These are phyloP conservation scores for Epizoanthus illoricatus DNA, from an alignment of 92 coral and sea anemone genomes.

Conservation along the genomic window DNA sequence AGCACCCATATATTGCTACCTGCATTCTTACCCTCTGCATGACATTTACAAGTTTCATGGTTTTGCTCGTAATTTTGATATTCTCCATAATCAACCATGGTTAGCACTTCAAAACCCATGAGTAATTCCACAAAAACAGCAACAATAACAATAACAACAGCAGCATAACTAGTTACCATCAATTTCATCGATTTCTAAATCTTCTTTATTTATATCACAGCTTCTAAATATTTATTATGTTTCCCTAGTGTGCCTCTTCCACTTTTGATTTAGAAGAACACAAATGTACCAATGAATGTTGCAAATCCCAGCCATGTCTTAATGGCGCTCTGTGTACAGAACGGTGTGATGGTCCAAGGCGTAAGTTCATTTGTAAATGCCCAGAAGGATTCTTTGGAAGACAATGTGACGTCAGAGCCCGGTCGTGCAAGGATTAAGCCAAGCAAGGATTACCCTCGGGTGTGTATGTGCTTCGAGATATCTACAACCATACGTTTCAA, in stretches of 20 bases:
- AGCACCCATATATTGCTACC: too few relatives aligned
- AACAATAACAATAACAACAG: too few relatives aligned
- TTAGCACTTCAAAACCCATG: too few relatives aligned
- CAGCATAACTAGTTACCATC: background rate
- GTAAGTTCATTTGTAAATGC: background rate
- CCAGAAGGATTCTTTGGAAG: background rate
- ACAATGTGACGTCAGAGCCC: background rate
- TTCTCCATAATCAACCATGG: too few relatives aligned
- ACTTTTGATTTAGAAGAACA: background rate
- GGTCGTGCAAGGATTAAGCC: conserved; percentile 1
- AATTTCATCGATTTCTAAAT: background rate
- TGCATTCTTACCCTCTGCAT: too few relatives aligned
- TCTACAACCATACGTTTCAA: background rate
- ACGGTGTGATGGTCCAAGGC: background rate
- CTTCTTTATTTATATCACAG: too few relatives aligned
- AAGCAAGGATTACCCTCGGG: background rate
- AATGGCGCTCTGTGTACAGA: conserved; percentile 11
- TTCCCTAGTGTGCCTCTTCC: background rate
- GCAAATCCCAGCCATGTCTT: background rate
- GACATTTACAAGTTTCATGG: too few relatives aligned
- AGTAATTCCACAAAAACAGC: too few relatives aligned
- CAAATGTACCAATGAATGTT: background rate
- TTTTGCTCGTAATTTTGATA: too few relatives aligned
- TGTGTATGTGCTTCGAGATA: background rate
- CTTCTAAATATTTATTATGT: too few relatives aligned